Conservation (phyloP, 1,140 invertebrate species). For the Tetraneura akinire region DNA sequence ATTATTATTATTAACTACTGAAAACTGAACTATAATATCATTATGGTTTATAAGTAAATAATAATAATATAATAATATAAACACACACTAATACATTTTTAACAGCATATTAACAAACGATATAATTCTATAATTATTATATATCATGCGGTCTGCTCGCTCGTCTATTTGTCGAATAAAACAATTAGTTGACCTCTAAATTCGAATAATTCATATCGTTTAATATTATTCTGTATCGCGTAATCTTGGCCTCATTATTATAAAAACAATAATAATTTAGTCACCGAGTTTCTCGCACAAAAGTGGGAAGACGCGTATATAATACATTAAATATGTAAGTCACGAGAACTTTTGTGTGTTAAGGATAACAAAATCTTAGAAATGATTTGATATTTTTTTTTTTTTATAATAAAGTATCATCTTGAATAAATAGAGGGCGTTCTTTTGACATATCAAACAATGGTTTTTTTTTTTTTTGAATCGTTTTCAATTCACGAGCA, state of each 20-base stretch:
- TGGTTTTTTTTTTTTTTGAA: too few species aligned
- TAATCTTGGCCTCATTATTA: background rate
- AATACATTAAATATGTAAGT: background rate
- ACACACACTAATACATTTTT: too few species aligned
- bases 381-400: background rate
- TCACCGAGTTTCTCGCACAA: background rate
- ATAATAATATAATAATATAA: too few species aligned
- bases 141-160: too few species aligned
- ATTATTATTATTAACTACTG: too few species aligned
- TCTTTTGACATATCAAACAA: background rate
- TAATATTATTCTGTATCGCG: background rate
- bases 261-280: too few species aligned
- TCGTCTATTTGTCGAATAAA: background rate
- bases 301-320: background rate
- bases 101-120: too few species aligned
- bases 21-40: too few species aligned
- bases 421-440: conserved; percentile 6
- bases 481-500: background rate
- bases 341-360: background rate
- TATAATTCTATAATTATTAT: too few species aligned
- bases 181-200: conserved; percentile 16
- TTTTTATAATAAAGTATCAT: background rate
- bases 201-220: background rate
- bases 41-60: too few species aligned
- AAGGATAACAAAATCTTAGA: background rate